Evolutionary conservation across 2,113 vertebrate genomes (phyloP), one percentile per base, ranked within the genome.

Genomic region (Odontesthes bonariensis): DNA sequence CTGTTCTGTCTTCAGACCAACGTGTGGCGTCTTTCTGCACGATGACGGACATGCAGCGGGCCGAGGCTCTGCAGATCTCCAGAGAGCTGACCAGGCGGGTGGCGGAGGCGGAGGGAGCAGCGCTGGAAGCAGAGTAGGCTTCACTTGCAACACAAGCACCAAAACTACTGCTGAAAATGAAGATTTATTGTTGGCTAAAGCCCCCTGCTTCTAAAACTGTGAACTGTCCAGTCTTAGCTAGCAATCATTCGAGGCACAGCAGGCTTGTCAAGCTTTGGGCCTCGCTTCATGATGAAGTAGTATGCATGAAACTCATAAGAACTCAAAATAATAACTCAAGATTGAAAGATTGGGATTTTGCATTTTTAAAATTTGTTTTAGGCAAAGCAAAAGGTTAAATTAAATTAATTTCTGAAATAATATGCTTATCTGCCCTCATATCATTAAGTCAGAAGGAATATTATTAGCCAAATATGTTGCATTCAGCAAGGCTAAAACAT

Each of bases 1-100:
- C 61, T 59, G 51, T 61, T 92, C 59, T 80, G 44, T 78, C 69
- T 75, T 9, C 92, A 99, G 98, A 99, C 94, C 97, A 98, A 91
- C 94, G 96, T 44, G 96, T 96, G 87, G 94, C 95, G 0, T 96
- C 97, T 70, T 98, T 98, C 94, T 98, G 96, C 86, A 96, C 96
- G 68, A 94, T 98, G 94, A 97, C 93, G 12, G 97, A 97, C 70
- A 94, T 97, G 91, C 96, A 96, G 77, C 94, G 95, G 38, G 91
- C 92, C 11, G 95, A 96, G 76, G 94, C 91, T 44, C 86, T 97
- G 91, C 95, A 97, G 83, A 95, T 92, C 69, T 68, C 95, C 1
- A 94, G 95, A 71, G 96, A 96, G 44, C 91, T 96, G 83, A 91
- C 94, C 77, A 88, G 96, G 79, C 94, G 95, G 51, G 94, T 96